Percentiles rank a stretch among this genome's conserved stretches.
Evolutionary conservation across 2,797 vertebrate genomes (phyloP).

Genomic region (Centropyge bicolor): DNA sequence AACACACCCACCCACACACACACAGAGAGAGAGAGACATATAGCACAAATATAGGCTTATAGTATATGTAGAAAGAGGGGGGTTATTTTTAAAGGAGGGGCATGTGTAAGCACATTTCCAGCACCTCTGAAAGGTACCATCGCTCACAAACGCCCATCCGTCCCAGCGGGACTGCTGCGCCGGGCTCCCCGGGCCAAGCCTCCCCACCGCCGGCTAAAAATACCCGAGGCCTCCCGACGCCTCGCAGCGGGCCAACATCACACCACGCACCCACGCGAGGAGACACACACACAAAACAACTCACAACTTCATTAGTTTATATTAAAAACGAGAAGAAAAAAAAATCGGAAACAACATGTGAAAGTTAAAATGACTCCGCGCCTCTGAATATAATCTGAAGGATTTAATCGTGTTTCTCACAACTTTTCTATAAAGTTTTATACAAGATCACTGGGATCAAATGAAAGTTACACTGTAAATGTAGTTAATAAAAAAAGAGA

Average conservation of each 20-base stretch:
- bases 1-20: background rate
- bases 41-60: slow-evolving; percentile 7
- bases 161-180: slow-evolving; percentile 71
- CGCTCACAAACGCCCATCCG: slow-evolving; percentile 64
- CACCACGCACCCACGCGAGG: slow-evolving; percentile 30
- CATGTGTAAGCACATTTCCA: slow-evolving; percentile 69
- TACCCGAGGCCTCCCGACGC: slow-evolving; percentile 74
- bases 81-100: slow-evolving; percentile 58
- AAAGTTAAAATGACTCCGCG: background rate
- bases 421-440: slow-evolving; percentile 50
- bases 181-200: slow-evolving; percentile 66
- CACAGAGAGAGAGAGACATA: too few species aligned
- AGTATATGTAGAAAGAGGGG: background rate
- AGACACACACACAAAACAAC: background rate
- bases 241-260: slow-evolving; percentile 54
- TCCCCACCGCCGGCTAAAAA: slow-evolving; percentile 78
- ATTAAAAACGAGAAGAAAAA: too few species aligned
- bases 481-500: slow-evolving; percentile 5
- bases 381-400: background rate
- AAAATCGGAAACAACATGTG: background rate
- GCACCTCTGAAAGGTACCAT: slow-evolving; percentile 73
- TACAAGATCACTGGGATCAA: slow-evolving; percentile 41
- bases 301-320: too few species aligned
- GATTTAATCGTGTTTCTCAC: background rate
- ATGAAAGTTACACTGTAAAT: slow-evolving; percentile 60